Evolutionary conservation across 2,113 vertebrate genomes (phyloP).

Genomic region (Percina caprodes): DNA sequence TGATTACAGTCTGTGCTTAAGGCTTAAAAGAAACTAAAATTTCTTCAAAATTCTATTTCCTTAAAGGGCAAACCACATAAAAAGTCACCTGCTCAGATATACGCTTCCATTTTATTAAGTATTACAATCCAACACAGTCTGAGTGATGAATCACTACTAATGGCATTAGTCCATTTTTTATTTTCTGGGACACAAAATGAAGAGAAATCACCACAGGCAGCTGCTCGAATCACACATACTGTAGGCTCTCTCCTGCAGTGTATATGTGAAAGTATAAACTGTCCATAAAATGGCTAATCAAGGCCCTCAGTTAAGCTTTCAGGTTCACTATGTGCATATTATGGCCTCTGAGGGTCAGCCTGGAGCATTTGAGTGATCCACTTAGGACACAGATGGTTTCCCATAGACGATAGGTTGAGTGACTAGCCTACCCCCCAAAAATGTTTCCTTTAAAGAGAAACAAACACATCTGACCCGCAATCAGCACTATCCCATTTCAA

Average conservation of each 20-base stretch:
- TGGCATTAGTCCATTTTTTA: background rate
- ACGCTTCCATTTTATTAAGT: background rate
- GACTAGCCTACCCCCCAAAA: background rate
- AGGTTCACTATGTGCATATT: background rate
- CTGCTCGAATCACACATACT: conserved; percentile 6
- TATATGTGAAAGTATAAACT: background rate
- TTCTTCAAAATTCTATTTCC: background rate
- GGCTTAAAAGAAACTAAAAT: background rate
- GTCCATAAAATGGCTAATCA: background rate
- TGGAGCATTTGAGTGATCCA: conserved; percentile 10
- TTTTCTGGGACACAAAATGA: background rate
- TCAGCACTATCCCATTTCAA: conserved; percentile 64
- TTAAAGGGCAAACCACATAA: background rate
- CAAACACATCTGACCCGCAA: conserved; percentile 63
- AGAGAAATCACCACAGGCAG: conserved; percentile 4
- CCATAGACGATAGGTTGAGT: conserved; percentile 2
- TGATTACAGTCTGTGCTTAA: too few relatives aligned
- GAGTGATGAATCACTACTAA: background rate
- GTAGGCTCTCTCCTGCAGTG: background rate
- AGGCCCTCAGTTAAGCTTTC: background rate
- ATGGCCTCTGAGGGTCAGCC: conserved; percentile 2
- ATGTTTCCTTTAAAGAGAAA: conserved; percentile 44
- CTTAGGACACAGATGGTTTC: conserved; percentile 29
- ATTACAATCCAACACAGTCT: background rate
- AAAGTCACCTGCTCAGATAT: background rate